Base-by-base conservation (phyloP, 2,888 invertebrate genomes). In the Ametastegia equiseti region DNA sequence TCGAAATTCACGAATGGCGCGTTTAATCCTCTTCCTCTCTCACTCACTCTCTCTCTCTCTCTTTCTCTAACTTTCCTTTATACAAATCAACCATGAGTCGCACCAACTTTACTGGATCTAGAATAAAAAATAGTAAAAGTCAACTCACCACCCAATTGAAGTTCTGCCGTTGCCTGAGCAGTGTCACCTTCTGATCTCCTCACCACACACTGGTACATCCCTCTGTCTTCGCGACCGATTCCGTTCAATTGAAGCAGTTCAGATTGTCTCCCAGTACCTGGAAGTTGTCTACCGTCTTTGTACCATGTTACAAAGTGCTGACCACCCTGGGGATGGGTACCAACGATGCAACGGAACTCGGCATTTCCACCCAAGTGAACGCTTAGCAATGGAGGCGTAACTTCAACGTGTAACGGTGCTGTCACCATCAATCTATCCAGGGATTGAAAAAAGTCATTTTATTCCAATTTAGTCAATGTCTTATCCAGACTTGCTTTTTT, bases 131-230 rank as follows among this genome's bases (percentile, higher is more conserved):
- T 54, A 54, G 9, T 19, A 5, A 9, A 54, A 19, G 19, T 67
- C 39, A 39, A 91, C 93, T 93, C 89, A 96, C 96, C 95, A 89
- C 96, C 95, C 83, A 96, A 92, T 89, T 95, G 94, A 73, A 97
- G 92, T 91, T 96, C 96, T 0, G 96, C 95, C 0, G 96, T 94
- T 9, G 95, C 96, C 89, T 96, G 96, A 36, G 95, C 95, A 2
- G 95, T 95, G 88, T 96, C 96, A 19, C 95, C 95, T 89, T 96
- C 95, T 45, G 95, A 93, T 84, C 95, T 92, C 83, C 95, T 92
- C 7, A 95, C 96, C 83, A 96, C 93, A 89, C 96, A 96, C 89
- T 96, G 96, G 90, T 96, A 96, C 95, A 96, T 96, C 86, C 96
- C 96, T 82, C 95, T 93, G 89, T 96, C 96, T 87, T 96, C 95